Conservation (phyloP, 2,888 invertebrate species). For the Acanthosoma haemorrhoidale region DNA sequence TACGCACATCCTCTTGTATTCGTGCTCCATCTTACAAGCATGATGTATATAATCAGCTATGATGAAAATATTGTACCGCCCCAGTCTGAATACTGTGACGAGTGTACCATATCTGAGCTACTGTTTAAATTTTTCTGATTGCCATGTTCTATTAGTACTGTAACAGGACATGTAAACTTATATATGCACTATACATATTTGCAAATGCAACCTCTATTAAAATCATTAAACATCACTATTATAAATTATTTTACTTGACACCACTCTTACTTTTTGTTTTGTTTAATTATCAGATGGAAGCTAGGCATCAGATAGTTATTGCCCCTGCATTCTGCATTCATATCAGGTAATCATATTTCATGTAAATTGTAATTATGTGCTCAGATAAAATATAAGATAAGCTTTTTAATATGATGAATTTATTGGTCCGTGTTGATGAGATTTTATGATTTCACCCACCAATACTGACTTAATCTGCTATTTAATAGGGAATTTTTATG, state of each 20-base stretch:
- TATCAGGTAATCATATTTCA: too few species aligned
- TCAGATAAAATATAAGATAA: too few species aligned
- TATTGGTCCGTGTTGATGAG: conserved; percentile 21
- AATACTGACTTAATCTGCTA: not conserved
- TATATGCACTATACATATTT: too few species aligned
- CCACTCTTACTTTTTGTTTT: not conserved
- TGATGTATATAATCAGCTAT: not conserved
- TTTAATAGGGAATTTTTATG: too few species aligned
- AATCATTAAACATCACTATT: not conserved
- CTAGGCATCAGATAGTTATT: not conserved
- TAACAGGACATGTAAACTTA: too few species aligned
- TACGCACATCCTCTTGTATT: not conserved
- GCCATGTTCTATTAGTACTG: too few species aligned
- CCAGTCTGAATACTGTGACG: conserved; percentile 5
- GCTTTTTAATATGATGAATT: conserved; percentile 14
- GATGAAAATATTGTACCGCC: not conserved
- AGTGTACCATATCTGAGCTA: not conserved
- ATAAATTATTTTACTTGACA: not conserved
- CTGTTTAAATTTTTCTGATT: too few species aligned
- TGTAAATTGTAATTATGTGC: too few species aligned
- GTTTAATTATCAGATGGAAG: not conserved
- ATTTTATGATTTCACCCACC: not conserved
- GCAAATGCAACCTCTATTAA: not conserved
- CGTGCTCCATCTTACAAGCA: not conserved
- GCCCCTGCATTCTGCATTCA: conserved; percentile 8